Conservation (phyloP, 2,888 invertebrate species). For the Archips xylosteana region DNA sequence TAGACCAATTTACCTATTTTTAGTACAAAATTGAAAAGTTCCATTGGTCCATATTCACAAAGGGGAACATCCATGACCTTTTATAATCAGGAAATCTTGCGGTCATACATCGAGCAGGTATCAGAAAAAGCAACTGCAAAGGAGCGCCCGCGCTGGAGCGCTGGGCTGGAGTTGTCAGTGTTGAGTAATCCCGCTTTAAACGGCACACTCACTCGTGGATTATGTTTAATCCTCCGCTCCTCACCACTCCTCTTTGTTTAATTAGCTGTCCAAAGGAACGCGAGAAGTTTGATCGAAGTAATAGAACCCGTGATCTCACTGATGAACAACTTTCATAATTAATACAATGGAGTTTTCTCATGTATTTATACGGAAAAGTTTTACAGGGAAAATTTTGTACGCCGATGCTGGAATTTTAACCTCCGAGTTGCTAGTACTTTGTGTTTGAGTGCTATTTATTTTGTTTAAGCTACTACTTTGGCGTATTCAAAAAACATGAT, state of each 20-base stretch:
- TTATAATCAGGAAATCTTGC: background rate
- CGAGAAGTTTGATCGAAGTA: conserved; percentile 35
- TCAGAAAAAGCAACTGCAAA: background rate
- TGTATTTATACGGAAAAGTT: conserved; percentile 21
- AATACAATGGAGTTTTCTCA: conserved; percentile 14
- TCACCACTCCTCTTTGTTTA: conserved; percentile 32
- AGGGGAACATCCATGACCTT: background rate
- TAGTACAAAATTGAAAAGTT: too few species aligned
- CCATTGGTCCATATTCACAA: background rate
- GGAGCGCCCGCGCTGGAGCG: conserved; percentile 10
- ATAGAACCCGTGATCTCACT: conserved; percentile 27
- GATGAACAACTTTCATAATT: conserved; percentile 33
- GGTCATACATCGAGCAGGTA: background rate
- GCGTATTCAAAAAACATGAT: conserved; percentile 2
- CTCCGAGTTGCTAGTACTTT: background rate
- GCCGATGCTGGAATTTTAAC: conserved; percentile 9
- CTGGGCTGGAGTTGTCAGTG: conserved; percentile 8
- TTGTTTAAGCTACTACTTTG: conserved; percentile 9
- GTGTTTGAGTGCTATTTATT: conserved; percentile 10
- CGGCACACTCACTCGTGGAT: conserved; percentile 27
- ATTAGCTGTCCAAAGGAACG: conserved; percentile 38
- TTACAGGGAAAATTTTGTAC: conserved; percentile 9
- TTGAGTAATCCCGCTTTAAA: conserved; percentile 19
- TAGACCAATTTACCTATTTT: too few species aligned
- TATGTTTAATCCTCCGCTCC: conserved; percentile 31